Evolutionary conservation across 2,888 invertebrate genomes (phyloP), one percentile per base, ranked within the genome.

Genomic region (Lasioglossum villosulum): DNA sequence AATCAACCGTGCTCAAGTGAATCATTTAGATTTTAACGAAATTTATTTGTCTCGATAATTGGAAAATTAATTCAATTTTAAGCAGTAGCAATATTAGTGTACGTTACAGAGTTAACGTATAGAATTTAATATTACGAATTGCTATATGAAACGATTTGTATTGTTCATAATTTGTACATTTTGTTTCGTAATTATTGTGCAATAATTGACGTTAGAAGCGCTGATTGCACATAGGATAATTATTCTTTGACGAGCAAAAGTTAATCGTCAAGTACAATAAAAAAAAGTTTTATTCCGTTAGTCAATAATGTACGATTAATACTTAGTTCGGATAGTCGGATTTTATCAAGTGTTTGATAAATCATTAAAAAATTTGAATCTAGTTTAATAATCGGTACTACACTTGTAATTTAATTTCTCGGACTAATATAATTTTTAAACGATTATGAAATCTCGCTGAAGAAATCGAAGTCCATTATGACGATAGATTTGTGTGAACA

Each of bases 151-250:
- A 66, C 10, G 19, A 68, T 68, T 12, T 14, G 37, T 37, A 37
- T 37, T 5, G 4, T 37, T 37, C 14, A 70, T n/a, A 37, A 37
- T 34, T 12, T 73, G 34, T 59, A 81, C 3, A 72, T 71, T 75
- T 27, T 10, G 27, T 72, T 12, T 63, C 19, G 12, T 48, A 30
- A 82, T 14, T 34, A 10, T 10, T 52, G 83, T 83, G 83, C 83
- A 83, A 73, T 77, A 82, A 66, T n/a, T 34, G 27, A 42, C 16
- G 16, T 27, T 76, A 52, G 27, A 16, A 72, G 71, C 45, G 37
- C 68, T 59, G 37, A 73, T 70, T 82, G 42, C 72, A 72, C 34
- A 45, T 82, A 37, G 52, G 52, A 39, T 52, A 5, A 72, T 45
- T 68, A 82, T 37, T 73, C 68, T 16, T 74, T 37, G 34, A 66